These are phyloP conservation scores for Iselma pallidipennis DNA, from an alignment of 2,888 invertebrate genomes.

Conservation along the genomic window DNA sequence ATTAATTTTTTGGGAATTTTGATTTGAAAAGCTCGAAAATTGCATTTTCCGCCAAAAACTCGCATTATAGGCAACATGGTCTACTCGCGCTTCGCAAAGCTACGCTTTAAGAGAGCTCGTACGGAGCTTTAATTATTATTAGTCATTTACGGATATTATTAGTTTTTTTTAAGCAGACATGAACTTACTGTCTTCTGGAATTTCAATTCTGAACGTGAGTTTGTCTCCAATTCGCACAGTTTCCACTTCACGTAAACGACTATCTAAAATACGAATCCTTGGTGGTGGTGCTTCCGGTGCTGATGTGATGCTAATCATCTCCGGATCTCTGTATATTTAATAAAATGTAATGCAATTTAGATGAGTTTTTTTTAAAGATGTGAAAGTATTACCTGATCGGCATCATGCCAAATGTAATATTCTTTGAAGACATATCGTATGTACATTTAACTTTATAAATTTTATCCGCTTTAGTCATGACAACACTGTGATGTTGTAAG, in stretches of 20 bases:
- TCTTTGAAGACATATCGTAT: slow-evolving; percentile 95
- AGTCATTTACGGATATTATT: no score
- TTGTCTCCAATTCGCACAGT: slow-evolving; percentile 94
- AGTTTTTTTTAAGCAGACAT: not conserved
- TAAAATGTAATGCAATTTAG: not conserved
- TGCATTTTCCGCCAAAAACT: no score
- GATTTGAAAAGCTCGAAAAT: no score
- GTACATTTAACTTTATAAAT: slow-evolving; percentile 96
- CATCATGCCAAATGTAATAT: slow-evolving; percentile 97
- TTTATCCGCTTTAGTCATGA: slow-evolving; percentile 95
- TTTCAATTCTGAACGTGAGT: slow-evolving; percentile 93
- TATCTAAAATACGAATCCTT: slow-evolving; percentile 88
- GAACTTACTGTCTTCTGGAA: slow-evolving; percentile 90
- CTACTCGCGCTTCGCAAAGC: no score
- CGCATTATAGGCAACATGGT: no score
- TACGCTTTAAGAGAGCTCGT: no score
- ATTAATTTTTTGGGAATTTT: no score
- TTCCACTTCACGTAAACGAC: slow-evolving; percentile 84
- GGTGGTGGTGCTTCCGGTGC: slow-evolving; percentile 95
- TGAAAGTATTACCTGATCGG: slow-evolving; percentile 73
- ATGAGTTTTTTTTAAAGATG: not conserved
- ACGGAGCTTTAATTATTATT: no score
- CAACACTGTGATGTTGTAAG: slow-evolving; percentile 92
- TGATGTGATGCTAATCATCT: slow-evolving; percentile 94
- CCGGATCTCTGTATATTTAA: slow-evolving; percentile 74